Base-by-base conservation (phyloP, 2,113 vertebrate species). In the Myrmophylax atrothorax region DNA sequence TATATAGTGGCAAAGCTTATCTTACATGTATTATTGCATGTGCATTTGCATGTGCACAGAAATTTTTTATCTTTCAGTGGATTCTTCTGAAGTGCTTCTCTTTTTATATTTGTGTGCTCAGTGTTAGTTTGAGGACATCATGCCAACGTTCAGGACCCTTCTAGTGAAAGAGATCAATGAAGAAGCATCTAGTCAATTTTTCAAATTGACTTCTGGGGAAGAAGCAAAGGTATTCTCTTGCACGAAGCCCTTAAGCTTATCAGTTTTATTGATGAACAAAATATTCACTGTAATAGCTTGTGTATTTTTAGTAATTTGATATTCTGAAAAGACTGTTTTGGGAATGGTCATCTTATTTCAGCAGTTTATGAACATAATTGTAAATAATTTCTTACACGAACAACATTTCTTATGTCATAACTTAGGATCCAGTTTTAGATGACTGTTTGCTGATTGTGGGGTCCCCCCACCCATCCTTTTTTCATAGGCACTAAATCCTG, bases 221-320 rank as follows among this genome's bases (percentile, higher is more conserved):
- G 59, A 60, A 77, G 55, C 50, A 74, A 81, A 91, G 33, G 23
- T 66, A 53, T 11, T 81, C 56, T 87, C 50, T 74, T 69, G 26
- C n/a, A 35, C 33, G 6, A 84, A 74, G 17, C 20, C 37, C 26
- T 52, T 78, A 52, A 40, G 23, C 37, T 52, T 84, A 44, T 4
- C 29, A 3, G 13, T 52, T 92, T 84, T 66, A 69, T 18, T 80
- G 33, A 60, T 64, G 25, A 85, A 68, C 25, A 26, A 49, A 94
- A 37, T 29, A 12, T 38, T 90, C 37, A 31, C 47, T 68, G 67
- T 91, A 83, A 68, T 60, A 73, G 10, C 37, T 37, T 26, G 13
- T 58, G 16, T 89, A 40, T 80, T 89, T 93, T 83, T 60, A 86
- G 35, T 63, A 35, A 60, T 47, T 68, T 52, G 20, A 40, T 91